Evolutionary conservation across 2,888 invertebrate species (phyloP).

Genomic region (Sesia apiformis): DNA sequence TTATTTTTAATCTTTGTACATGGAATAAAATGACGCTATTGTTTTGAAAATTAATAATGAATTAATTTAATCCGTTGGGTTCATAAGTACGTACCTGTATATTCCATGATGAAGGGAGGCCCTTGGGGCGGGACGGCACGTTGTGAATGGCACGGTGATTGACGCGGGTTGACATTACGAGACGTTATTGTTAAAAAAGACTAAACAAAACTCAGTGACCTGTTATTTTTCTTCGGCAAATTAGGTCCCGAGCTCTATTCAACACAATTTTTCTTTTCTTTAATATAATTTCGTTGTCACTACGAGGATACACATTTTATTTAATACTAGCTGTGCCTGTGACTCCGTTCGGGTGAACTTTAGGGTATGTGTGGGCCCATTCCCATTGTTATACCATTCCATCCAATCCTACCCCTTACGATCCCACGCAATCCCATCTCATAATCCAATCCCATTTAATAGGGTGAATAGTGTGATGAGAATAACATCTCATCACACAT

Average conservation of each 20-base stretch:
- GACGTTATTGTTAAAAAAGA: constrained; percentile 22
- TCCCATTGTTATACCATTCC: too few relatives aligned
- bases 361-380: too few relatives aligned
- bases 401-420: too few relatives aligned
- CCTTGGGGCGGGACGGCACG: constrained; percentile 17
- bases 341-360: too few relatives aligned
- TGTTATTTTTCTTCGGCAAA: neutral
- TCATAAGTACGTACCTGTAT: constrained; percentile 1
- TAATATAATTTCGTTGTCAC: neutral
- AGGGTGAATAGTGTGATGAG: too few relatives aligned
- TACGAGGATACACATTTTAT: too few relatives aligned
- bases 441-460: too few relatives aligned
- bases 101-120: constrained; percentile 1
- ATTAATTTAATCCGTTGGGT: neutral
- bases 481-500: too few relatives aligned
- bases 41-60: neutral
- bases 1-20: neutral
- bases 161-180: constrained; percentile 40
- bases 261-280: neutral
- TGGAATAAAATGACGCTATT: neutral
- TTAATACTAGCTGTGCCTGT: too few relatives aligned
- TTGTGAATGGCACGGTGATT: constrained; percentile 25
- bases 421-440: too few relatives aligned
- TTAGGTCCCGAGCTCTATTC: neutral
- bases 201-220: constrained; percentile 1